Evolutionary conservation across 2,113 vertebrate species (phyloP).

Genomic region (Epinephelus fuscoguttatus): DNA sequence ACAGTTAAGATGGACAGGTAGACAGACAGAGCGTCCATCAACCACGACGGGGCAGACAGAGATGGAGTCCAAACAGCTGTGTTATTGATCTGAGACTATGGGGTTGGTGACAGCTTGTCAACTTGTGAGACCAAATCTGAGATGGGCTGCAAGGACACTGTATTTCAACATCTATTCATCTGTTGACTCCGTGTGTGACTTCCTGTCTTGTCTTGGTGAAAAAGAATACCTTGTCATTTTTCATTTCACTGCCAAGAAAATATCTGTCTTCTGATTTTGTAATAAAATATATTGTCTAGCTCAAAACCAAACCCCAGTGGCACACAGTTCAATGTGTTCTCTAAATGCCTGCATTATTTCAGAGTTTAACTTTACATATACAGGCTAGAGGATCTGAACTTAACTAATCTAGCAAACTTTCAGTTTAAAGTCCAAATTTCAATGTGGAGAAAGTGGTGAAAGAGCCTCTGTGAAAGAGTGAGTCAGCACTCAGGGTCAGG

Average conservation of each 20-base stretch:
- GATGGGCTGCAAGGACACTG: not conserved
- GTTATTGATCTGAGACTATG: constrained; percentile 48
- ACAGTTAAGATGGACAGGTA: constrained; percentile 26
- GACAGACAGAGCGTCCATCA: constrained; percentile 44
- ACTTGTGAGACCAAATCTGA: constrained; percentile 27
- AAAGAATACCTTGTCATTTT: not conserved
- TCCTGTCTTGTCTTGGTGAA: not conserved
- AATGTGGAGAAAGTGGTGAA: not conserved
- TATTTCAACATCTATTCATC: not conserved
- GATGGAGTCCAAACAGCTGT: constrained; percentile 43
- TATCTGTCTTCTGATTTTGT: not conserved
- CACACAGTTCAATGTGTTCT: not conserved
- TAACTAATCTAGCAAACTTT: not conserved
- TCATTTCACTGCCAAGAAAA: not conserved
- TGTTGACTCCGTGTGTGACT: not conserved
- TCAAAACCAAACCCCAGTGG: not conserved
- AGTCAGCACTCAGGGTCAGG: constrained; percentile 40
- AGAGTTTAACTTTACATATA: not conserved
- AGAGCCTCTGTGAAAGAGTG: constrained; percentile 38
- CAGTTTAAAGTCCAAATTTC: not conserved
- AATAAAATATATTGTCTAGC: not conserved
- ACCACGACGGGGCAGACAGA: constrained; percentile 10
- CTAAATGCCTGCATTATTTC: not conserved
- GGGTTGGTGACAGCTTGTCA: constrained; percentile 34
- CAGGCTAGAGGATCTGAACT: no score